phyloP scores from a whole-genome alignment of 1,140 invertebrate genomes.

The Papilio dardanus region DNA sequence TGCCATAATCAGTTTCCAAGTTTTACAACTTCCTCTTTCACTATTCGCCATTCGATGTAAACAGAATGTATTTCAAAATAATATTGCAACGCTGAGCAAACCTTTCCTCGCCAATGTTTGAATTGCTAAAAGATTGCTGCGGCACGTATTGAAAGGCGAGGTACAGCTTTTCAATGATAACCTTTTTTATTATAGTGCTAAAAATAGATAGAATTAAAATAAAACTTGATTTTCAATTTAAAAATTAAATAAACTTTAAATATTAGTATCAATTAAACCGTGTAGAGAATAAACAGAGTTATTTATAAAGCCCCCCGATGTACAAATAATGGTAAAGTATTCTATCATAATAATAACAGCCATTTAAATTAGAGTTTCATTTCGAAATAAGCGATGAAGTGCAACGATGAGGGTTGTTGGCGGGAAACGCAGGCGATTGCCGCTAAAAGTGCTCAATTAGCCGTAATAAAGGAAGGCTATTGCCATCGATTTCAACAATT shows the following conservation, averaged over 20 bases:
- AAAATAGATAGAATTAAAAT: too few species aligned
- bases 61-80: conserved; percentile 21
- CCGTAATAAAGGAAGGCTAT: conserved; percentile 16
- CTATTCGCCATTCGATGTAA: conserved; percentile 13
- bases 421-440: not conserved
- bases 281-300: not conserved
- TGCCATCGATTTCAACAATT: conserved; percentile 27
- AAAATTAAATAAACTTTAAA: not conserved
- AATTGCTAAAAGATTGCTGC: conserved; percentile 25
- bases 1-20: conserved; percentile 21
- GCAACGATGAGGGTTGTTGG: not conserved
- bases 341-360: not conserved
- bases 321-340: not conserved
- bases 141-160: not conserved
- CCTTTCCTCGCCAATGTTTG: conserved; percentile 5
- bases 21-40: conserved; percentile 13
- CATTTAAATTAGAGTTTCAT: not conserved
- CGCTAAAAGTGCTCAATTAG: conserved; percentile 23
- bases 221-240: too few species aligned
- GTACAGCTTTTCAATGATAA: not conserved
- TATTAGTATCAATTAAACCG: not conserved
- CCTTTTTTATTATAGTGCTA: not conserved
- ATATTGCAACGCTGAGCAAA: conserved; percentile 12
- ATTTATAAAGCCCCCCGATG: too few species aligned
- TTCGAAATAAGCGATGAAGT: not conserved